Conservation (phyloP, 2,797 vertebrate genomes). For the Myotis daubentonii region DNA sequence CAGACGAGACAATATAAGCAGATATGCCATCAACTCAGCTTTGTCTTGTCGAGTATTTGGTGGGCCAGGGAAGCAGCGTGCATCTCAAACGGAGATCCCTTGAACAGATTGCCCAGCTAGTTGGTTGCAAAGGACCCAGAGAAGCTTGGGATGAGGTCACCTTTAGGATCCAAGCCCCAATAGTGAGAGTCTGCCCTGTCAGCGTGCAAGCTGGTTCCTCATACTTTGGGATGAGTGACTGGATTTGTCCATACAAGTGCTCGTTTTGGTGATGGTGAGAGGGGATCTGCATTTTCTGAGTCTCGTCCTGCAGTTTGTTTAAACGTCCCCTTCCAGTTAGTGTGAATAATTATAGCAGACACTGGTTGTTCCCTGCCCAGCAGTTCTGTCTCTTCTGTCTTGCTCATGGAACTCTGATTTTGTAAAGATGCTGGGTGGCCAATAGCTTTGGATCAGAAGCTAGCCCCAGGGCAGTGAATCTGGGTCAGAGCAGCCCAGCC, state of each 20-base stretch:
- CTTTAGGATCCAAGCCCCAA: neutral
- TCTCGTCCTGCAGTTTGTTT: neutral
- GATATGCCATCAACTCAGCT: neutral
- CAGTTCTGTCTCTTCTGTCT: neutral
- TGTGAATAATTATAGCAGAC: neutral
- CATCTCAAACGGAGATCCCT: neutral
- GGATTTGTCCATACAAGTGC: neutral
- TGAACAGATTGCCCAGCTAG: neutral
- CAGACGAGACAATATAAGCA: neutral
- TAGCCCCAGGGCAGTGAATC: neutral
- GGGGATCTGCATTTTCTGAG: neutral
- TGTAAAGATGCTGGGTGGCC: neutral
- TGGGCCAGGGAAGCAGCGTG: neutral
- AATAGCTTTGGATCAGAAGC: neutral
- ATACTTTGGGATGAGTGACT: neutral
- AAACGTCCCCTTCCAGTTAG: neutral
- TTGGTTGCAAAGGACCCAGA: neutral
- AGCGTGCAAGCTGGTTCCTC: neutral
- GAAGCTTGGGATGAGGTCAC: neutral
- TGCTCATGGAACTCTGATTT: conserved; percentile 2
- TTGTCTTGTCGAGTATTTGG: too few species aligned
- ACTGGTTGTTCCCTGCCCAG: neutral
- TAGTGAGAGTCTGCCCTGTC: neutral
- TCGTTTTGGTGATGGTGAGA: neutral
- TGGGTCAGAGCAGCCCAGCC: neutral